Evolutionary conservation across 2,797 vertebrate species (phyloP).

Genomic region (Zalophus californianus): DNA sequence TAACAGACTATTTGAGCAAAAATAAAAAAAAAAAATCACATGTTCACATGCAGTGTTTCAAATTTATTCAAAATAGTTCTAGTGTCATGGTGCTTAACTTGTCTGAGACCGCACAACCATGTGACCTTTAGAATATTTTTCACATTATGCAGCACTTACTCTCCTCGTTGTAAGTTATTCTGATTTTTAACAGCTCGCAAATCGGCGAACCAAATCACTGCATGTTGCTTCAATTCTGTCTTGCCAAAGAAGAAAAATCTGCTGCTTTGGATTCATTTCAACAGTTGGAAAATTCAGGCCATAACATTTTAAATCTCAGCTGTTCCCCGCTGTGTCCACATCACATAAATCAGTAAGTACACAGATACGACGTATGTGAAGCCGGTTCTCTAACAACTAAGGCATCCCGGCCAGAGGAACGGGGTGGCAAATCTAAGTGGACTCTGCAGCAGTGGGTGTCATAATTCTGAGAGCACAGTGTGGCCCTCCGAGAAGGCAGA

Average conservation of each 20-base stretch:
- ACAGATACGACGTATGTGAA: conserved; percentile 9
- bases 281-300: conserved; percentile 63
- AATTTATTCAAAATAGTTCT: conserved; percentile 8
- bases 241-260: conserved; percentile 77
- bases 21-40: background rate
- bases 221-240: conserved; percentile 59
- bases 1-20: conserved; percentile 35
- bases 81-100: background rate
- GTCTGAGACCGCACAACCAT: conserved; percentile 19
- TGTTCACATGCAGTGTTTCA: background rate
- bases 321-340: conserved; percentile 64
- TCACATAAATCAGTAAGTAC: conserved; percentile 59
- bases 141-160: conserved; percentile 60
- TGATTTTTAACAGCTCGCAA: conserved; percentile 72
- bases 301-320: conserved; percentile 66
- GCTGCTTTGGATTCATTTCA: conserved; percentile 65
- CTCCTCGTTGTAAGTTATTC: conserved; percentile 60
- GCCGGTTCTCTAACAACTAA: background rate
- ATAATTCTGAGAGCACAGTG: background rate
- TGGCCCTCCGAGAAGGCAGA: background rate
- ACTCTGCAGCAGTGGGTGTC: background rate
- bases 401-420: background rate
- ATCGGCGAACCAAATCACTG: conserved; percentile 56
- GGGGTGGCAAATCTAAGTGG: conserved; percentile 20
- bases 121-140: conserved; percentile 67